Base-by-base conservation (phyloP, 2,888 invertebrate species). In the Tortrix viridana region DNA sequence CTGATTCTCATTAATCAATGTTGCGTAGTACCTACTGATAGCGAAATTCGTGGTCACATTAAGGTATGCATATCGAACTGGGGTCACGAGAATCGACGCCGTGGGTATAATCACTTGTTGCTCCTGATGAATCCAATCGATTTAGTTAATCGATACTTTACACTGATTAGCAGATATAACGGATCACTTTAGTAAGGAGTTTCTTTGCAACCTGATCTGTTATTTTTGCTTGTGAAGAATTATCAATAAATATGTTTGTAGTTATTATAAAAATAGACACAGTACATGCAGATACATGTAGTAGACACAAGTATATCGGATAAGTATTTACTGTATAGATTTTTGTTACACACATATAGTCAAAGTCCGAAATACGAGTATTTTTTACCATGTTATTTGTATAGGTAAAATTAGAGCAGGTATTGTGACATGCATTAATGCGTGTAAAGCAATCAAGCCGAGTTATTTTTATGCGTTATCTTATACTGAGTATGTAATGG, bases 1-100 rank as follows among this genome's bases (percentile, higher is more conserved):
- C 46, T 46, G 56, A 62, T 62, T 41, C n/a, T 56, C 62, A 62
- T 62, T 62, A 52, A 62, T 62, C 56, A 61, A 26, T 38, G 56
- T 62, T 62, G 56, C 61, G 55, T 46, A 62, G 23, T 38, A 26
- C n/a, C n/a, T n/a, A n/a, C 22, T 38, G 56, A 50, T 62, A 56
- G 56, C 56, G 43, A 46, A 57, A 52, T 62, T 57, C 50, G 61
- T 61, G 49, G 61, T 56, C 61, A 38, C 56, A 61, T 50, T 56
- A 50, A 54, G 47, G 43, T 62, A 50, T 62, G 50, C 56, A 44
- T 32, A 5, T 44, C 43, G 12, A 32, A 14, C 32, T 22, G 53
- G 56, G 62, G 56, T 62, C 62, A 62, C 50, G 56, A 53, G 38
- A 38, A 43, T 62, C 46, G 46, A 46, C 50, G 18, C 20, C 19